Evolutionary conservation across 2,113 vertebrate genomes (phyloP).

Genomic region (Pterophyllum scalare): DNA sequence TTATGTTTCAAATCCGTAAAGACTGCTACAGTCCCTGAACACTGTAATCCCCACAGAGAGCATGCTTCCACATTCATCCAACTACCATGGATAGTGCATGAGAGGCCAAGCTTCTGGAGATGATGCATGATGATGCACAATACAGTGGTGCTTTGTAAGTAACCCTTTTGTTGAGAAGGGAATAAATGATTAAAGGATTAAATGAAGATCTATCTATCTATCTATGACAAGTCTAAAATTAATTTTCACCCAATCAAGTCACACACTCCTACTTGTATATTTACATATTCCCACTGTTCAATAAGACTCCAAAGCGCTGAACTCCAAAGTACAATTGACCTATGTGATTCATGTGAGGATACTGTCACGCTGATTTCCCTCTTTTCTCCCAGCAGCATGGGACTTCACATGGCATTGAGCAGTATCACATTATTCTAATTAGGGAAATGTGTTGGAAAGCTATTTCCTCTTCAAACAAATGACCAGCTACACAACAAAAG

Average conservation of each 20-base stretch:
- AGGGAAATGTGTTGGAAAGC: conserved; percentile 78
- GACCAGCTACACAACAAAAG: conserved; percentile 70
- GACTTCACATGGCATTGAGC: conserved; percentile 68
- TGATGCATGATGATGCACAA: conserved; percentile 40
- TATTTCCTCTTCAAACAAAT: conserved; percentile 75
- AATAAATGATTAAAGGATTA: conserved; percentile 12
- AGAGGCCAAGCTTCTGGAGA: conserved; percentile 40
- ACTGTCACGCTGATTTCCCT: conserved; percentile 61
- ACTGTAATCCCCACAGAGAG: conserved; percentile 60
- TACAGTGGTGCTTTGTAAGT: conserved; percentile 42
- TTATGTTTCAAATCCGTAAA: conserved; percentile 69
- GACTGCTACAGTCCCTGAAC: conserved; percentile 44
- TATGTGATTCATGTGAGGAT: conserved; percentile 61
- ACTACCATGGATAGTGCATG: conserved; percentile 21
- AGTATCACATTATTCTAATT: conserved; percentile 78
- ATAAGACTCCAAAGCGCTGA: conserved; percentile 13
- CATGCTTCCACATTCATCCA: conserved; percentile 33
- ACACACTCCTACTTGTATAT: conserved; percentile 18
- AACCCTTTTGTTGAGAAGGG: background rate
- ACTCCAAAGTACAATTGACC: conserved; percentile 33
- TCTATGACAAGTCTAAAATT: background rate
- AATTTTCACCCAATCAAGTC: background rate
- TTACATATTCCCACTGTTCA: conserved; percentile 15
- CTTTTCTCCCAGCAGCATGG: conserved; percentile 76
- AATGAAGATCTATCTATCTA: background rate